Evolutionary conservation across 2,888 invertebrate genomes (phyloP), one percentile per base, ranked within the genome.

Genomic region (Pyrrhia umbra): DNA sequence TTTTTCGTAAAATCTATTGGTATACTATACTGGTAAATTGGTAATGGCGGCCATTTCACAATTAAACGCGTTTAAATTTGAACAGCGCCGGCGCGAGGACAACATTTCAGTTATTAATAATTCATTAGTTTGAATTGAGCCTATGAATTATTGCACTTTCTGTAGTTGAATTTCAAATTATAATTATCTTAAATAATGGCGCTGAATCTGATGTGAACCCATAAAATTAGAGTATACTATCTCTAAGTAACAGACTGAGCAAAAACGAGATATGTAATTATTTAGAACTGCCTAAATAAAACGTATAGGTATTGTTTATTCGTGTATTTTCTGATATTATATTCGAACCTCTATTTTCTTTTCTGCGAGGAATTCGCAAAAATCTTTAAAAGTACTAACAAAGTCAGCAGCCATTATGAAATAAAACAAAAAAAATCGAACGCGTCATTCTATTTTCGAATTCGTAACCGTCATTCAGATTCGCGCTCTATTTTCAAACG

Each of bases 161-260:
- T 58, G 59, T 72, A 72, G 42, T 55, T 68, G 68, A 60, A 67
- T 30, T 73, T 46, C 30, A 49, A 61, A 65, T 51, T 20, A 23
- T 8, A 18, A 25, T 18, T 73, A 30, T 30, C 30, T 30, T 30
- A 30, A 30, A 30, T 13, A 30, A 30, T 30, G 13, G 30, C 30
- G 30, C 13, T 30, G 30, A 30, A 13, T 30, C 13, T 30, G 30
- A 13, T 30, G 10, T 10, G 30, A 30, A 30, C 6, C 13, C 13
- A 13, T 5, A 2, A 30, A 30, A 30, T 30, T 30, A 30, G 23
- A 23, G 30, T 30, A 13, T 30, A 4, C 30, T 13, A 30, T 30
- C 13, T 30, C 13, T 8, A 13, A 13, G 10, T 6, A 13, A 30
- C 30, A 8, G 13, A 13, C 3, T 3, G 13, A 30, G 30, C 1